Base-by-base conservation (phyloP, 2,888 invertebrate species). In the Fabriciana adippe region DNA sequence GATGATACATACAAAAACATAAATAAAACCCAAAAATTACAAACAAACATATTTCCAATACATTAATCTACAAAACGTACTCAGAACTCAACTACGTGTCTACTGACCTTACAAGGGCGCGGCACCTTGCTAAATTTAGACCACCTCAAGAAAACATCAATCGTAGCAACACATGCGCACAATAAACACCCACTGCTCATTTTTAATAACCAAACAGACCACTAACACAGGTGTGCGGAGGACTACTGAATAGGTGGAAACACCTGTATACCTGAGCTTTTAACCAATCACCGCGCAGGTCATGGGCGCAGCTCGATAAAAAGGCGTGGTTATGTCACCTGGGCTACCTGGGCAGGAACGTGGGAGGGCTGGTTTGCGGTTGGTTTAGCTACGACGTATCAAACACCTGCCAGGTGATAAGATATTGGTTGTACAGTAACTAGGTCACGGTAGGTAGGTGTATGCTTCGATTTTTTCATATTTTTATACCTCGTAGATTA, bases 91-190 rank as follows among this genome's bases (percentile, higher is more conserved):
- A 71, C 61, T 45, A 65, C 60, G 55, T 64, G 65, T 59, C 62
- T 61, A 70, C 67, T 75, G 85, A 85, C 84, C 84, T 84, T 68
- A 56, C 72, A 84, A 70, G 89, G 88, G 82, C 85, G 85, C 83
- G 82, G 84, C 88, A 88, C 89, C 90, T 86, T 79, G 75, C 90
- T 88, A 88, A 87, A 91, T 90, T 88, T 88, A 90, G 89, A 85
- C 80, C 90, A 90, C 92, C 92, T 92, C 91, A 90, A 90, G 90
- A 82, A 90, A 91, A 92, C 90, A 90, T 92, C 92, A 92, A 92
- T 92, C 86, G 85, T 79, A 79, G 77, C 86, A 83, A 91, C 91
- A 92, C 92, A 92, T 92, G 92, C 92, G 91, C 92, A 92, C 89
- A 82, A 21, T 72, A 65, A 69, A 69, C 74, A 73, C 67, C 73